Evolutionary conservation across 2,888 invertebrate species (phyloP).

Genomic region (Exephanes ischioxanthus): DNA sequence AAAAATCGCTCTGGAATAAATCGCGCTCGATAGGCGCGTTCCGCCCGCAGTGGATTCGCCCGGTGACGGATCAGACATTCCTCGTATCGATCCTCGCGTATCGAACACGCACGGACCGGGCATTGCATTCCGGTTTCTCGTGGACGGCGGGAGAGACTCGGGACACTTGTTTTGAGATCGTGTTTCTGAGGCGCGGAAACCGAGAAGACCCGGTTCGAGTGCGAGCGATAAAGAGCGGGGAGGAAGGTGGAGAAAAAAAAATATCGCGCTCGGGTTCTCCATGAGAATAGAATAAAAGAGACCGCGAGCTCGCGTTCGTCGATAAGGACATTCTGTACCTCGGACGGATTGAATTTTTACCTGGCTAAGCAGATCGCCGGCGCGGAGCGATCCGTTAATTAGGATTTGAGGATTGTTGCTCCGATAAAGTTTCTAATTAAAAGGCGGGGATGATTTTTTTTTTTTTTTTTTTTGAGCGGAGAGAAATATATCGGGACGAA

Average conservation of each 20-base stretch:
- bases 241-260: background rate
- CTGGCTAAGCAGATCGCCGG: background rate
- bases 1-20: conserved; percentile 40
- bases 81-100: conserved; percentile 57
- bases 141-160: conserved; percentile 26
- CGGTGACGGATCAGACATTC: conserved; percentile 53
- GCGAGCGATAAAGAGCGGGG: background rate
- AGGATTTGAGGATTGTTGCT: conserved; percentile 19
- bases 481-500: background rate
- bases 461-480: background rate
- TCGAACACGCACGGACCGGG: conserved; percentile 24
- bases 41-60: conserved; percentile 32
- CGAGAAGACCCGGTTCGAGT: conserved; percentile 46
- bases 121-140: conserved; percentile 63
- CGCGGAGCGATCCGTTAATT: conserved; percentile 40
- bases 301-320: conserved; percentile 45
- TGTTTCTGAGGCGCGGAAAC: conserved; percentile 64
- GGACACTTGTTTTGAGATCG: conserved; percentile 60
- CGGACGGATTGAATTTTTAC: background rate
- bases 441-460: background rate
- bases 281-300: conserved; percentile 52
- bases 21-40: background rate
- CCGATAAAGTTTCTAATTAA: conserved; percentile 48
- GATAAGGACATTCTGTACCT: conserved; percentile 33
- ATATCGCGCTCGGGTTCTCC: conserved; percentile 42